Base-by-base conservation (phyloP, 1,140 invertebrate genomes). In the Hydropsyche tenuis region DNA sequence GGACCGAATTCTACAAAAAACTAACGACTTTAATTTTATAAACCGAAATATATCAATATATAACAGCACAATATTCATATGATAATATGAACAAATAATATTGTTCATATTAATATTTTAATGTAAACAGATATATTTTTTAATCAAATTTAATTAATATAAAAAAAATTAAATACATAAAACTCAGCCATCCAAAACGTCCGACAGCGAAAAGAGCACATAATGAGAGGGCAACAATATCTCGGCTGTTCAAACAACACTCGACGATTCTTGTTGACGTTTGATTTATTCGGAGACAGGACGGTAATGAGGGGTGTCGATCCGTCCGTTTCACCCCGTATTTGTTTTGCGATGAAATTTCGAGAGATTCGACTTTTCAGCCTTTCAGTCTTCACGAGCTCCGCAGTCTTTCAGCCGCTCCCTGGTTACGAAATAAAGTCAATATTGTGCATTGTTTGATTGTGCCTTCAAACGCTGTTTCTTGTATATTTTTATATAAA, bases 211-310 rank as follows among this genome's bases (percentile, higher is more conserved):
- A 37, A 37, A 37, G 9, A 9, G 30, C 45, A 23, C 56, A 23
- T 60, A 60, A 60, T 60, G 56, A 60, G 56, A 60, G 56, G 56
- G 56, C 23, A 60, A 60, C 22, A 60, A 60, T 60, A 60, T 60
- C 23, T 14, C 11, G 56, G 18, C 56, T 60, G 56, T 60, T 27
- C 22, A 60, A 25, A 27, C 23, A 60, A 37, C 23, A 23, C 22
- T 60, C 23, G 56, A 37, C 30, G 30, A 18, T 42, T 65, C 63
- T 18, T 65, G 63, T 65, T 65, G 63, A 65, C 63, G 37, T 65
- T 65, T 65, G 63, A 65, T 65, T 65, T 65, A 65, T 65, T 65
- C 37, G 14, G 14, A n/a, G 46, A 51, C 46, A 20, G 30, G 30
- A 9, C 9, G 30, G 30, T 37, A 37, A 37, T 37, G 30, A 37